Percentiles rank a stretch among this genome's conserved stretches.
Evolutionary conservation across 2,797 vertebrate species (phyloP).

Genomic region (Diplodus sargus): DNA sequence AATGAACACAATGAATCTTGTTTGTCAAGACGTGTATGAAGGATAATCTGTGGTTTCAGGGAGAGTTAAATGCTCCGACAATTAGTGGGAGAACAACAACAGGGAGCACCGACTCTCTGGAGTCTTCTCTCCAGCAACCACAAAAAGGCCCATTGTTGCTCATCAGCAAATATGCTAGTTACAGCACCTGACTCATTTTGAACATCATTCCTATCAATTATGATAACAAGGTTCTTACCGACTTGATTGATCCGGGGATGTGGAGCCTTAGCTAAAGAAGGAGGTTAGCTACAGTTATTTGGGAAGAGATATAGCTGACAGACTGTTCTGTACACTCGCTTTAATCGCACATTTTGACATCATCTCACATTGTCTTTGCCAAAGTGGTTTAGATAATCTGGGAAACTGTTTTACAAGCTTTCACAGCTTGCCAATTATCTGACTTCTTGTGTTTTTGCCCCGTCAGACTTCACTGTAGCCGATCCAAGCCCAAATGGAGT

Average conservation of each 20-base stretch:
- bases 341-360: not conserved
- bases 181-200: not conserved
- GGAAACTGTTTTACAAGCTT: not conserved
- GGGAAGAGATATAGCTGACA: not conserved
- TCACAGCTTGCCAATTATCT: conserved; percentile 4
- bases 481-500: no score
- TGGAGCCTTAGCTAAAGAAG: not conserved
- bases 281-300: not conserved
- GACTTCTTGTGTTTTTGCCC: not conserved
- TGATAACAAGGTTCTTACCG: not conserved
- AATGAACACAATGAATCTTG: conserved; percentile 4
- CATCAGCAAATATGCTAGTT: not conserved
- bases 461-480: not conserved
- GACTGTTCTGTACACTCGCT: not conserved
- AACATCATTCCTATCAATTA: not conserved
- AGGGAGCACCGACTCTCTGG: not conserved
- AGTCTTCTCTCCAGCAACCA: conserved; percentile 18
- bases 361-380: conserved; percentile 6
- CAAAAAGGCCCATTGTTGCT: not conserved
- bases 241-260: not conserved
- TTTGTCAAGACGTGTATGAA: conserved; percentile 32
- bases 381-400: conserved; percentile 12
- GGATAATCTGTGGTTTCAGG: conserved; percentile 1
- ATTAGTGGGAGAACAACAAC: not conserved
- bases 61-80: conserved; percentile 6